Conservation (phyloP, 2,797 vertebrate genomes). For the Lepilemur septentrionalis region DNA sequence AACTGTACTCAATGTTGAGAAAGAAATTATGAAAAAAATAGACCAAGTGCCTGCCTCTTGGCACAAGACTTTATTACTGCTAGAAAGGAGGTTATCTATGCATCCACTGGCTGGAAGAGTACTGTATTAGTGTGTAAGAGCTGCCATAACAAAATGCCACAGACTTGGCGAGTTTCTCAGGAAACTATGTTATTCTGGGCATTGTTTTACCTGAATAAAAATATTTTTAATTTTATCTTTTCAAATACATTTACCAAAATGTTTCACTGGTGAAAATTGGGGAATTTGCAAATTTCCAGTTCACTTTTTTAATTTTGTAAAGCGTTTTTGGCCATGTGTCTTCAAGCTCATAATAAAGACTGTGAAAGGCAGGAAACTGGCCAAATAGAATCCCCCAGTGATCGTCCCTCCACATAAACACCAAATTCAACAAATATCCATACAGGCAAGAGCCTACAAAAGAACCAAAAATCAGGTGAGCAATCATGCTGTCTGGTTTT, state of each 20-base stretch:
- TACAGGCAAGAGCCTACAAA: not conserved
- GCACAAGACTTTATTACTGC: not conserved
- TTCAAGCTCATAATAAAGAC: not conserved
- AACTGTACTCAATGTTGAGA: not conserved
- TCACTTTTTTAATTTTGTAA: not conserved
- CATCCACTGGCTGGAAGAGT: not conserved
- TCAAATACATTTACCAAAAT: constrained; percentile 26
- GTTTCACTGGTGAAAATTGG: not conserved
- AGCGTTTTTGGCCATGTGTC: not conserved
- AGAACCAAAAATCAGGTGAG: not conserved
- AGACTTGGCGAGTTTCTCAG: not conserved
- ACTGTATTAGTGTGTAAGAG: not conserved
- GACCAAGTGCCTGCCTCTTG: not conserved
- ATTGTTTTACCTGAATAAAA: constrained; percentile 35
- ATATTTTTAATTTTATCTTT: constrained; percentile 24
- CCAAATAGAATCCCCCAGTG: not conserved
- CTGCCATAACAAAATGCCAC: not conserved
- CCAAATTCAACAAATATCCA: not conserved
- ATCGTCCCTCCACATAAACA: not conserved
- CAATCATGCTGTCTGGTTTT: not conserved
- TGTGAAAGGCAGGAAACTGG: not conserved
- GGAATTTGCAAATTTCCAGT: not conserved
- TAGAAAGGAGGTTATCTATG: not conserved
- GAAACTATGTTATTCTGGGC: constrained; percentile 13
- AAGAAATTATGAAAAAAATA: not conserved